A percentile compares a stretch with the other conserved stretches of the same genome.
Evolutionary conservation across 2,797 vertebrate species (phyloP).

Genomic region (Pipistrellus nathusii): DNA sequence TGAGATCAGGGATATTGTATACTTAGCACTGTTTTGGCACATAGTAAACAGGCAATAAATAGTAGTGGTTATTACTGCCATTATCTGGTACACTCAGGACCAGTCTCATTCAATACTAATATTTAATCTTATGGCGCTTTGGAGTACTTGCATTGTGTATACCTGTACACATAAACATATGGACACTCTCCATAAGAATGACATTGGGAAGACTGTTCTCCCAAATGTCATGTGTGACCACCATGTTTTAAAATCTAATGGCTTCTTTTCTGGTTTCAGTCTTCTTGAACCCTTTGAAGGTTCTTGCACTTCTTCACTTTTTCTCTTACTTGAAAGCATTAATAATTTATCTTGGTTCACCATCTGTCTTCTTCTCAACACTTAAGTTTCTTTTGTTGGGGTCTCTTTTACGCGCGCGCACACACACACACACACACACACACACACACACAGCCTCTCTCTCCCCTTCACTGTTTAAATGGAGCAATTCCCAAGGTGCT

Average conservation of each 20-base stretch:
- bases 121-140: background rate
- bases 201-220: background rate
- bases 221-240: background rate
- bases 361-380: background rate
- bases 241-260: background rate
- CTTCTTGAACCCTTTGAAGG: slow-evolving; percentile 35
- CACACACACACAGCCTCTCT: background rate
- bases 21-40: background rate
- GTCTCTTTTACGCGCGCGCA: background rate
- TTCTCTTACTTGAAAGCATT: slow-evolving; percentile 49
- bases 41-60: background rate
- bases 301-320: background rate
- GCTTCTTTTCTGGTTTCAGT: slow-evolving; percentile 4
- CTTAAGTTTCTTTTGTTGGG: slow-evolving; percentile 47
- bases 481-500: slow-evolving; percentile 47
- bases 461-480: background rate
- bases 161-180: background rate
- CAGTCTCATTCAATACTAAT: background rate
- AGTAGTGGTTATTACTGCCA: background rate
- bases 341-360: slow-evolving; percentile 40
- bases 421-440: background rate
- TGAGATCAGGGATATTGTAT: background rate
- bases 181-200: background rate
- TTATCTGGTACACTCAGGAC: background rate
- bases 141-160: background rate